phyloP scores from a whole-genome alignment of 2,113 vertebrate genomes.

The Semicossyphus pulcher region DNA sequence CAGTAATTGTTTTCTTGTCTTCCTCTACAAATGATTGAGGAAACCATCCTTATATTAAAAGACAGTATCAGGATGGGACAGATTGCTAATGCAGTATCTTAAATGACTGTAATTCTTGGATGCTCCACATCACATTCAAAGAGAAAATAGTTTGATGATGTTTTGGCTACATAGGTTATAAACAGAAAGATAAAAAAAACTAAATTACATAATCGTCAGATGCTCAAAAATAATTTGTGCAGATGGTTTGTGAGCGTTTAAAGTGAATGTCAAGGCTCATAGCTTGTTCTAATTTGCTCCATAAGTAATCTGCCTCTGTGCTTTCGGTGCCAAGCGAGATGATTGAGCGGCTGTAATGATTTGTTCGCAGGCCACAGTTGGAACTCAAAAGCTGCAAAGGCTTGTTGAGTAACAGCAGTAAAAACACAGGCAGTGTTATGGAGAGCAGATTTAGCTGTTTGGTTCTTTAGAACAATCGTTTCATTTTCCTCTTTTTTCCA shows the following conservation, averaged over 20 bases:
- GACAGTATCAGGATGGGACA: too few species aligned
- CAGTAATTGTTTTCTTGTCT: background rate
- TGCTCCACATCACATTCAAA: background rate
- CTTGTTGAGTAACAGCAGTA: conserved; percentile 25
- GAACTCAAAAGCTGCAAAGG: conserved; percentile 37
- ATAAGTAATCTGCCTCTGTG: conserved; percentile 78
- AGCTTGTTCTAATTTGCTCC: conserved; percentile 67
- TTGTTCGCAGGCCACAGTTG: conserved; percentile 41
- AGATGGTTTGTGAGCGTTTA: conserved; percentile 44
- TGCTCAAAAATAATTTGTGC: conserved; percentile 31
- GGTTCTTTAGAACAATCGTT: background rate
- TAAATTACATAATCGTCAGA: conserved; percentile 4
- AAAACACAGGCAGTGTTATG: conserved; percentile 2
- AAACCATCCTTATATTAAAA: too few species aligned
- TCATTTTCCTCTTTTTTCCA: background rate
- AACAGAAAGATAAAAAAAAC: conserved; percentile 5
- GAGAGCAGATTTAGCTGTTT: conserved; percentile 22
- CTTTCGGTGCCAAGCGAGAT: conserved; percentile 83
- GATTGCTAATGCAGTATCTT: too few species aligned
- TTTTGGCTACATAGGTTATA: conserved; percentile 14
- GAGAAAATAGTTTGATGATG: background rate
- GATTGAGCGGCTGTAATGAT: conserved; percentile 80
- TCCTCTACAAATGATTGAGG: background rate
- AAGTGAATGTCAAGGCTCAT: conserved; percentile 45
- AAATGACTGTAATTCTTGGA: background rate